Evolutionary conservation across 2,113 vertebrate species (phyloP).

Genomic region (Fregata magnificens): DNA sequence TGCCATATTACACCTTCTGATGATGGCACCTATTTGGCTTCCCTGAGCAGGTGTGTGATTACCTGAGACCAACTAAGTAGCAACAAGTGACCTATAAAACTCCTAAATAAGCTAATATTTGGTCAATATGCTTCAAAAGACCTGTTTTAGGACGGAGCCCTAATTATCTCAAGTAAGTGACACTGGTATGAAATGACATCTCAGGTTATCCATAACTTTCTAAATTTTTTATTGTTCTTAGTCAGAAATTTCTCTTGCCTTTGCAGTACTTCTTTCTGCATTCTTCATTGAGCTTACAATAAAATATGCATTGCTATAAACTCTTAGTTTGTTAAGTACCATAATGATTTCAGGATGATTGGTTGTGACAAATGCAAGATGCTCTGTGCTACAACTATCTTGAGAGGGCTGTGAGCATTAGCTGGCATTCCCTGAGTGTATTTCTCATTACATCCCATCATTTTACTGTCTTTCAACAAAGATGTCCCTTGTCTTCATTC

Average conservation of each 20-base stretch:
- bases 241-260: not conserved
- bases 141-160: not conserved
- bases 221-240: not conserved
- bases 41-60: not conserved
- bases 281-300: not conserved
- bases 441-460: constrained; percentile 28
- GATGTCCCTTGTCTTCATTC: constrained; percentile 9
- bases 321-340: not conserved
- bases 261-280: not conserved
- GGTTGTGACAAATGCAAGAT: constrained; percentile 38
- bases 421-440: not conserved
- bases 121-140: not conserved
- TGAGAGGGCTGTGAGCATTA: not conserved
- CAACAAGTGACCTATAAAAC: not conserved
- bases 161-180: not conserved
- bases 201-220: not conserved
- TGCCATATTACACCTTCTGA: not conserved
- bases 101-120: not conserved
- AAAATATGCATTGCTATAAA: not conserved
- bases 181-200: not conserved
- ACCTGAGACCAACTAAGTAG: not conserved
- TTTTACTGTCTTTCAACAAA: constrained; percentile 37
- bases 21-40: not conserved
- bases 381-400: not conserved
- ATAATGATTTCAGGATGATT: constrained; percentile 32